These are phyloP conservation scores for Camelus bactrianus DNA, from an alignment of 2,113 vertebrate genomes.

Conservation along the genomic window DNA sequence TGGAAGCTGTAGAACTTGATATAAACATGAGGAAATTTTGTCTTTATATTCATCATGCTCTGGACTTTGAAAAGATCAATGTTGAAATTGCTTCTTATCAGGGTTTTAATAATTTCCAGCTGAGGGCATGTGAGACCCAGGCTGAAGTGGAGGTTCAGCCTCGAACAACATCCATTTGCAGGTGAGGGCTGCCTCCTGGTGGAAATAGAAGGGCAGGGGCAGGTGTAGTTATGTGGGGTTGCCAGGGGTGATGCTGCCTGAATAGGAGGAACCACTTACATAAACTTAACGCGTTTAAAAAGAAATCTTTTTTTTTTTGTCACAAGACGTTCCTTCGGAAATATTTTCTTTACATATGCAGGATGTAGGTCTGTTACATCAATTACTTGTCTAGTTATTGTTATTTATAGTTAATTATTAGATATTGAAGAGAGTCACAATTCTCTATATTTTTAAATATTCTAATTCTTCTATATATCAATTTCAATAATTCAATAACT, in stretches of 20 bases:
- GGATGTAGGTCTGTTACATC: neutral
- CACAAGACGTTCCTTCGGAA: neutral
- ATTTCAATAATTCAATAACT: slow-evolving; percentile 3
- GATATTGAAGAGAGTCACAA: neutral
- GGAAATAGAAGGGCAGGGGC: slow-evolving; percentile 1
- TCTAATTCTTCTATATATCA: neutral
- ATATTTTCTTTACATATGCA: slow-evolving; percentile 10
- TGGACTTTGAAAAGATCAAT: neutral
- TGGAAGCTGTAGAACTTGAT: neutral
- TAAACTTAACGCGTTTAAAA: neutral
- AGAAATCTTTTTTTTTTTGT: neutral
- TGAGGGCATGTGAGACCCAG: accelerated
- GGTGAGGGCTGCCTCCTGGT: slow-evolving; percentile 67
- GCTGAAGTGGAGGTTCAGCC: neutral
- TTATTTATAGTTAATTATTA: slow-evolving; percentile 27
- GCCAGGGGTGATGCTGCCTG: accelerated
- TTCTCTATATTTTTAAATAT: neutral
- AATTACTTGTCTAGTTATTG: slow-evolving; percentile 7
- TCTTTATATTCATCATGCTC: neutral
- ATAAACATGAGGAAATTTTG: neutral
- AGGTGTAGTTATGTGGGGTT: accelerated
- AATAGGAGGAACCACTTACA: neutral
- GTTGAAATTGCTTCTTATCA: neutral
- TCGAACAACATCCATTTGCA: slow-evolving; percentile 36
- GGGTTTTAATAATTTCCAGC: neutral